phyloP scores from a whole-genome alignment of 2,888 invertebrate genomes.

The Exocentrus adspersus region DNA sequence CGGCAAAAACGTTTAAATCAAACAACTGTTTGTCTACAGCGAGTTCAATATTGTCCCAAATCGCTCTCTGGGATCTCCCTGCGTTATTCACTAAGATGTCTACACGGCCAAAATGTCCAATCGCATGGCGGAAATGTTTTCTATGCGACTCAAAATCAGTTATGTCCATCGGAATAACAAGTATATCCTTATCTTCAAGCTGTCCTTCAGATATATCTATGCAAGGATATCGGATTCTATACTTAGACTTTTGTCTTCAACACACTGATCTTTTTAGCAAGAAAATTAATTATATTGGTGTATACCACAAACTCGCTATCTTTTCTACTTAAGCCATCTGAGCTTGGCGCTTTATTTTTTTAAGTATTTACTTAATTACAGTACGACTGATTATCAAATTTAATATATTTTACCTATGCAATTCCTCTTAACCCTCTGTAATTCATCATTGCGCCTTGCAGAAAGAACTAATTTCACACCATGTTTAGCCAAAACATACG shows the following conservation, averaged over 20 bases:
- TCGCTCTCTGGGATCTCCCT: constrained; percentile 79
- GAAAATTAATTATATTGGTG: too few relatives aligned
- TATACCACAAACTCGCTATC: too few relatives aligned
- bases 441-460: constrained; percentile 71
- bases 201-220: constrained; percentile 60
- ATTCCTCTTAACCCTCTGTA: constrained; percentile 72
- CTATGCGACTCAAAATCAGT: constrained; percentile 70
- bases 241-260: too few relatives aligned
- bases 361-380: too few relatives aligned
- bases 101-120: constrained; percentile 75
- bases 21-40: constrained; percentile 79
- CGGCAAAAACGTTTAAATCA: constrained; percentile 80
- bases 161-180: constrained; percentile 77
- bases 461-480: constrained; percentile 76
- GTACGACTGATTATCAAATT: neutral
- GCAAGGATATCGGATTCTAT: constrained; percentile 37
- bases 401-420: constrained; percentile 67
- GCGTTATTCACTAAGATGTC: constrained; percentile 86
- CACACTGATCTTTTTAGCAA: too few relatives aligned
- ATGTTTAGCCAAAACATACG: constrained; percentile 72
- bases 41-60: constrained; percentile 76
- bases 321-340: too few relatives aligned
- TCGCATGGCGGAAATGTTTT: constrained; percentile 69
- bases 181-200: constrained; percentile 69
- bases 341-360: too few relatives aligned